Evolutionary conservation across 2,888 invertebrate species (phyloP).

Genomic region (Leptothorax acervorum): DNA sequence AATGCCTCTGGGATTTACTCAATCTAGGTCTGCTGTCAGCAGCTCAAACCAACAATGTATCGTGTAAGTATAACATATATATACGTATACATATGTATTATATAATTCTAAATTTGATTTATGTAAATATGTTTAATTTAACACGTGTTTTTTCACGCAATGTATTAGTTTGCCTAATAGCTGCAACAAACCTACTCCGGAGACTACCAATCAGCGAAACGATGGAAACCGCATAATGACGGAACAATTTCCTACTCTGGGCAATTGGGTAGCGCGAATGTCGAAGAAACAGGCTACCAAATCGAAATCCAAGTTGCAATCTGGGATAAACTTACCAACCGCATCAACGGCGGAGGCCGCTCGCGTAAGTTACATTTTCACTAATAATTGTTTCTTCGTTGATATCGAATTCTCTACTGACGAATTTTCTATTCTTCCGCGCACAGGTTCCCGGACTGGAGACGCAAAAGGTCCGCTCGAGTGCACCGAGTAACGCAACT

Average conservation of each 20-base stretch:
- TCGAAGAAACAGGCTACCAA: conserved; percentile 64
- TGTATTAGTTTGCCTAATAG: conserved; percentile 49
- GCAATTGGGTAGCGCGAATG: conserved; percentile 79
- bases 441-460: conserved; percentile 61
- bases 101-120: neutral
- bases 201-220: conserved; percentile 43
- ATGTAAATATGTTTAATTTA: neutral
- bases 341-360: conserved; percentile 40
- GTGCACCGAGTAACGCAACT: conserved; percentile 17
- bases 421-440: neutral
- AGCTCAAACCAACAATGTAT: conserved; percentile 45
- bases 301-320: conserved; percentile 59
- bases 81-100: neutral
- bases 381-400: neutral
- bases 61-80: conserved; percentile 53
- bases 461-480: conserved; percentile 58
- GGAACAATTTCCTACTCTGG: conserved; percentile 81
- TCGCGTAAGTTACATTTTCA: conserved; percentile 47
- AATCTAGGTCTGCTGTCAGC: conserved; percentile 4
- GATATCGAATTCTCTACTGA: neutral
- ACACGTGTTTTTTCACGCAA: neutral
- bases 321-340: conserved; percentile 13
- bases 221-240: conserved; percentile 64
- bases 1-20: conserved; percentile 8
- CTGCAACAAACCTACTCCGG: conserved; percentile 32